phyloP scores from a whole-genome alignment of 92 coral and sea anemone genomes.

The Parazoanthus atlanticus region DNA sequence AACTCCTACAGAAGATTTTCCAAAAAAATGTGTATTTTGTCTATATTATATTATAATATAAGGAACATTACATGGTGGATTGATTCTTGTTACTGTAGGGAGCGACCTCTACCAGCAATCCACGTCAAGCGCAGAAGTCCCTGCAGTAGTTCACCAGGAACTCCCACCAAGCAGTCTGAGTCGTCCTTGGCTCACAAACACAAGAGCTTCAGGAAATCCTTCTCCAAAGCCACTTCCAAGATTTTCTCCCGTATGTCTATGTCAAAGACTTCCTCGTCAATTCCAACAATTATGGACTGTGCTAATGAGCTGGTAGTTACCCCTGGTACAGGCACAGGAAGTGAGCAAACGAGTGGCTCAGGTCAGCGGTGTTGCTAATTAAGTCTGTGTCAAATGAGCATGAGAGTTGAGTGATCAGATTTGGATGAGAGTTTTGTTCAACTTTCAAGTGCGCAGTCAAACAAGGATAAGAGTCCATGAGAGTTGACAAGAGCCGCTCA shows the following conservation, averaged over 20 bases:
- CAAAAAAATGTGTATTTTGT: too few species aligned
- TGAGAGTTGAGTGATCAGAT: too few species aligned
- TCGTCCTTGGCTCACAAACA: slow-evolving; percentile 75
- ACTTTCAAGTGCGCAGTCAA: too few species aligned
- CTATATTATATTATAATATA: too few species aligned
- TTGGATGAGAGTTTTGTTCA: too few species aligned
- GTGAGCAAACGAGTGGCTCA: slow-evolving; percentile 67
- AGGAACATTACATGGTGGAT: background rate
- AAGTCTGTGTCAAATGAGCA: too few species aligned
- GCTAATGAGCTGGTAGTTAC: slow-evolving; percentile 61
- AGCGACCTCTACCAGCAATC: slow-evolving; percentile 85
- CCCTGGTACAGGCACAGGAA: slow-evolving; percentile 82
- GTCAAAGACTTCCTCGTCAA: slow-evolving; percentile 45
- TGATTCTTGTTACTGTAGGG: slow-evolving; percentile 54
- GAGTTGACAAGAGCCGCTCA: too few species aligned
- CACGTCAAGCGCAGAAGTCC: slow-evolving; percentile 68
- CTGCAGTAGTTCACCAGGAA: slow-evolving; percentile 54
- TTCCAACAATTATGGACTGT: slow-evolving; percentile 43
- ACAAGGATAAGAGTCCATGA: too few species aligned
- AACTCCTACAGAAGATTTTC: too few species aligned
- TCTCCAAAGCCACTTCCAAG: slow-evolving; percentile 87
- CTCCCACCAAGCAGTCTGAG: slow-evolving; percentile 67
- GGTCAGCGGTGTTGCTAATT: slow-evolving; percentile 35
- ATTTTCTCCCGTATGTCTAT: slow-evolving; percentile 85
- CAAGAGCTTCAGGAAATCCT: slow-evolving; percentile 86